phyloP scores from a whole-genome alignment of 2,888 invertebrate species.

The Acleris literana region DNA sequence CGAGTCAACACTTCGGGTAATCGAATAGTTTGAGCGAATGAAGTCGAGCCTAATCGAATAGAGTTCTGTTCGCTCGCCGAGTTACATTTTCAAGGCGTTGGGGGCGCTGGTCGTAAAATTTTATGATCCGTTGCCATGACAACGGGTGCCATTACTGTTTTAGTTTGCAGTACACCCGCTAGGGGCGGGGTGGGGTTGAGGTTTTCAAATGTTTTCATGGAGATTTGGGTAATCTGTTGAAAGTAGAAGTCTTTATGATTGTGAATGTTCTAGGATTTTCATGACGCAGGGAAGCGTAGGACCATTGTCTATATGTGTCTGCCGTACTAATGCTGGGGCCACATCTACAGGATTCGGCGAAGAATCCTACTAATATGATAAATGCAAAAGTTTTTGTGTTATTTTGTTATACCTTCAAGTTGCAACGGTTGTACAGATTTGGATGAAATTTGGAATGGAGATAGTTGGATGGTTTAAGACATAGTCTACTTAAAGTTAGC shows the following conservation, averaged over 20 bases:
- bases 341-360: too few species aligned
- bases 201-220: background rate
- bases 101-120: constrained; percentile 37
- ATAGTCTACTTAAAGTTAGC: too few species aligned
- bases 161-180: constrained; percentile 20
- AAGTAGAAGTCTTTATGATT: background rate
- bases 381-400: too few species aligned
- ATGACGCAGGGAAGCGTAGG: too few species aligned
- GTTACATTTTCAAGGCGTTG: constrained; percentile 25
- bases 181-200: constrained; percentile 5
- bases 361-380: too few species aligned
- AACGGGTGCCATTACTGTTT: constrained; percentile 31
- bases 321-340: too few species aligned
- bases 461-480: too few species aligned
- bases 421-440: too few species aligned
- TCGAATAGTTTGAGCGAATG: constrained; percentile 35
- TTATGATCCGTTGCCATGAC: constrained; percentile 32
- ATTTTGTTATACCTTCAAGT: too few species aligned
- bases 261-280: too few species aligned
- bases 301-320: too few species aligned
- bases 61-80: constrained; percentile 9
- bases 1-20: constrained; percentile 32
- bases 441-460: too few species aligned
- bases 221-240: background rate
- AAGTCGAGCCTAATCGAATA: constrained; percentile 34